Percentiles rank a stretch among this genome's conserved stretches.
Conservation (phyloP, 2,113 vertebrate genomes). For the Ia io region DNA sequence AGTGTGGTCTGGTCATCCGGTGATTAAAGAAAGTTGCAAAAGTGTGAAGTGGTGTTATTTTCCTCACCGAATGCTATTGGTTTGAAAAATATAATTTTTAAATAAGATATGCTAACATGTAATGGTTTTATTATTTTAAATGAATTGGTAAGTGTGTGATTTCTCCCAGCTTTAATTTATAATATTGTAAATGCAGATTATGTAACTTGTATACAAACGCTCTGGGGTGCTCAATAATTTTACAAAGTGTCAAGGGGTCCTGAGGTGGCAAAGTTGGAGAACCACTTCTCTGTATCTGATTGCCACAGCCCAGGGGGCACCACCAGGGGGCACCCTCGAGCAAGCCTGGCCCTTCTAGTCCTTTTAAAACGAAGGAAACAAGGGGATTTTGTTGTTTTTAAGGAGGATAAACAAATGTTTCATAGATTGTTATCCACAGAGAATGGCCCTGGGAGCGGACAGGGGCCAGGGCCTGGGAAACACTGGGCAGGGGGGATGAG, state of each 20-base stretch:
- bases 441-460: not conserved
- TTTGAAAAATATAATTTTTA: not conserved
- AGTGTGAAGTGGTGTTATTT: not conserved
- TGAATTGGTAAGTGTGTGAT: not conserved
- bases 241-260: not conserved
- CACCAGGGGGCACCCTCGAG: slow-evolving; percentile 35
- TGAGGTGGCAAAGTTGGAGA: not conserved
- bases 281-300: accelerated
- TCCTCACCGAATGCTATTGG: not conserved
- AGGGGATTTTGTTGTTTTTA: not conserved
- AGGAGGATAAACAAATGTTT: not conserved
- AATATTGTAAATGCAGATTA: not conserved
- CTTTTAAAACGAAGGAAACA: not conserved
- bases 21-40: not conserved
- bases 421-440: not conserved
- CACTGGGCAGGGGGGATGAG: not conserved
- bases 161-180: not conserved
- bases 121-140: not conserved
- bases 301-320: not conserved
- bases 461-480: not conserved
- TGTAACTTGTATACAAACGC: not conserved
- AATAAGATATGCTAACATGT: not conserved
- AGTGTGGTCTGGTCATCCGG: not conserved
- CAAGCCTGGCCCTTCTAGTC: not conserved
- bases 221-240: not conserved